These are phyloP conservation scores for Pogoniulus pusillus DNA, from an alignment of 2,797 vertebrate genomes.

Conservation along the genomic window DNA sequence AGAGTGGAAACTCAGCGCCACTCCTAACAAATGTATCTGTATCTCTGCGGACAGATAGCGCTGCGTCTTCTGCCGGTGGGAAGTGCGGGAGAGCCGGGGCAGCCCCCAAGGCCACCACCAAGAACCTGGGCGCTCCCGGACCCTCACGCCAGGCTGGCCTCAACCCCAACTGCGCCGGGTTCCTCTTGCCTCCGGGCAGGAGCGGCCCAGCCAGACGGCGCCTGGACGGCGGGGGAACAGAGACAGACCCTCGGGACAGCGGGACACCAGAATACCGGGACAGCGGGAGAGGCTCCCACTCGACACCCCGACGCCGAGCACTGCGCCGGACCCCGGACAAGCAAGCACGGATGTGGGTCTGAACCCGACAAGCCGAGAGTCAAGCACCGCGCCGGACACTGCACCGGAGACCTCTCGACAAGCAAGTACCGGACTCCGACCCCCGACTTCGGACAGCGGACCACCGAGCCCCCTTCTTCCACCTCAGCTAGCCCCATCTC, in stretches of 20 bases:
- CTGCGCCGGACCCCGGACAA: not conserved
- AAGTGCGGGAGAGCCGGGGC: not conserved
- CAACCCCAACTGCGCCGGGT: not conserved
- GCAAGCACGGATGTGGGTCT: not conserved
- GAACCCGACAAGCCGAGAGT: not conserved
- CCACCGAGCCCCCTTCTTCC: not conserved
- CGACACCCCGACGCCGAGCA: too few species aligned
- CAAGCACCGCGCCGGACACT: not conserved
- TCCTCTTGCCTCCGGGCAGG: not conserved
- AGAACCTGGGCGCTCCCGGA: not conserved
- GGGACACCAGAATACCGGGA: not conserved
- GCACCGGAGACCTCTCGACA: not conserved
- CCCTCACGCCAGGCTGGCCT: not conserved
- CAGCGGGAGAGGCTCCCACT: not conserved
- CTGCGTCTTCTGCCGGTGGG: too few species aligned
- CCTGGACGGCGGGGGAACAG: not conserved
- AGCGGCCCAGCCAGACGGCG: not conserved
- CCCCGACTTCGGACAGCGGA: not conserved
- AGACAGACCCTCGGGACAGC: not conserved
- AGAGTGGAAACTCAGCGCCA: not conserved
- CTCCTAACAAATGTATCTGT: not conserved
- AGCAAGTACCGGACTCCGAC: not conserved
- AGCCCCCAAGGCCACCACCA: not conserved
- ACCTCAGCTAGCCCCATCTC: not conserved
- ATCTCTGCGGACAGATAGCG: not conserved